Base-by-base conservation (phyloP, 1,140 invertebrate species). In the Cydia pomonella region DNA sequence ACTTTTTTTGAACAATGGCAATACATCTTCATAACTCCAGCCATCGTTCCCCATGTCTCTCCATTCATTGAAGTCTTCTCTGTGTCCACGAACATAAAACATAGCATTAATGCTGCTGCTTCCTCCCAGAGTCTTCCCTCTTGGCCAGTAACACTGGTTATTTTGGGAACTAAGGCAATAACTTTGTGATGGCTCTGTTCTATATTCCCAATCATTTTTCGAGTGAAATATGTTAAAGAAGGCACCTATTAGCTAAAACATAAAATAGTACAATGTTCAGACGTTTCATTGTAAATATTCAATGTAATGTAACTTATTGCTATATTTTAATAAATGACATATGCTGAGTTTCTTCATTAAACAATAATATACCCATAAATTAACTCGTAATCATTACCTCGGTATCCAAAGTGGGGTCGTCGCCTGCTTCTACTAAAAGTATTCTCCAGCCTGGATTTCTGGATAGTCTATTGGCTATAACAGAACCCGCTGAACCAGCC, bases 21-120 rank as follows among this genome's bases (percentile, higher is more conserved):
- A 82, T 6, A 95, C 93, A 27, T 96, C 95, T 3, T 96, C 94
- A 87, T 96, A 98, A 7, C 95, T 94, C 97, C 97, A 98, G 0
- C 96, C 96, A 0, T 92, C 88, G 77, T 97, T 97, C 0, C 72
- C 94, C 76, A 59, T 77, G 75, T 80, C 77, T 91, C 80, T 83
- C 96, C 96, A 97, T 16, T 93, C 79, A 82, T 97, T 95, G 80
- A 95, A 97, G 83, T 97, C 96, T 23, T 87, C 79, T 44, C 92
- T 93, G 87, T 96, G 95, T 0, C 96, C 96, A 72, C 96, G 89
- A 0, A 96, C 95, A 83, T 97, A 96, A 18, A 96, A 95, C 96
- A 97, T 96, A 53, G 95, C 95, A 87, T 97, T 97, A 6, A 97
- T 91, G 1, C 94, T 94, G 50, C 95, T 96, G 2, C 95, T 95